Evolutionary conservation across 2,113 vertebrate species (phyloP).

Genomic region (Bagarius yarrelli): DNA sequence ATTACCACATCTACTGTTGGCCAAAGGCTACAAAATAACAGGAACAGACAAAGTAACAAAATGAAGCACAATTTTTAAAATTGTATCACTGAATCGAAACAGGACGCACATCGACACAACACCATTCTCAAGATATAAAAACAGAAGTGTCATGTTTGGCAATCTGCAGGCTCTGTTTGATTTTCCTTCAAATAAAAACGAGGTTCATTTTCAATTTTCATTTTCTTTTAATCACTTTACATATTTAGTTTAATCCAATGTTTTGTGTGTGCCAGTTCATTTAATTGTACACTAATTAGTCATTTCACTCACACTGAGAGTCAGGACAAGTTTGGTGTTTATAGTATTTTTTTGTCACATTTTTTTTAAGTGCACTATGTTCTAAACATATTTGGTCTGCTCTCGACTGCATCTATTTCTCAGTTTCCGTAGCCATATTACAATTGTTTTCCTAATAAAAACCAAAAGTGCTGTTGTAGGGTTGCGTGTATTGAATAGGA

Average conservation of each 20-base stretch:
- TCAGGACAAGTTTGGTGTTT: background rate
- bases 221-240: too few species aligned
- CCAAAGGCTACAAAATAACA: slow-evolving; percentile 17
- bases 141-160: background rate
- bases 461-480: background rate
- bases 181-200: background rate
- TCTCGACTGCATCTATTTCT: background rate
- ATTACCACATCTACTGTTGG: background rate
- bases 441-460: slow-evolving; percentile 1
- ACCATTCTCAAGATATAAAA: background rate
- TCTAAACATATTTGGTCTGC: background rate
- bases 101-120: background rate
- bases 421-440: background rate
- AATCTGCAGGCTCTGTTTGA: too few species aligned
- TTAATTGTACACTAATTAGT: background rate
- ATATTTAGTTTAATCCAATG: background rate
- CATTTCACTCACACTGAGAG: background rate
- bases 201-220: background rate
- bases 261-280: background rate
- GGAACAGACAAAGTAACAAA: background rate
- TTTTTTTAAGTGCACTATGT: background rate
- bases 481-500: background rate
- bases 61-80: background rate
- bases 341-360: background rate
- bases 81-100: background rate